A percentile compares a stretch with the other conserved stretches of the same genome.
Evolutionary conservation across 1,140 invertebrate genomes (phyloP).

Genomic region (Apis florea): DNA sequence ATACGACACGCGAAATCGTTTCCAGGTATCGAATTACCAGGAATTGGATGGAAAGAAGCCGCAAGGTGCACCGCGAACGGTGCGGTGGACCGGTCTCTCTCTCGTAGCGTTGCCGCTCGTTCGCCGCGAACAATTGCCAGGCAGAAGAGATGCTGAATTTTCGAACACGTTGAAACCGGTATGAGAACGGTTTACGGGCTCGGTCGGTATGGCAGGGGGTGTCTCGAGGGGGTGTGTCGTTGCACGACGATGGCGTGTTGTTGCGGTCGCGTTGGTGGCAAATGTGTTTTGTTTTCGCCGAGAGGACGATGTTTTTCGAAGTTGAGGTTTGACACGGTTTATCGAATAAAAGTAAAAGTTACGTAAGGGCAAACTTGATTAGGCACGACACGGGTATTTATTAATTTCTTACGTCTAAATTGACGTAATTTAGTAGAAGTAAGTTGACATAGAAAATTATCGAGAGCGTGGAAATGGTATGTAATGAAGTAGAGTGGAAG

Average conservation of each 20-base stretch:
- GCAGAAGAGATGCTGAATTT: neutral
- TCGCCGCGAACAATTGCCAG: too few species aligned
- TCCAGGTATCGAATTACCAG: slow-evolving; percentile 72
- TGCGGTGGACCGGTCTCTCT: slow-evolving; percentile 33
- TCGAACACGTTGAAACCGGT: neutral
- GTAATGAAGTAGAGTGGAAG: too few species aligned
- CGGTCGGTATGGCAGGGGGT: neutral
- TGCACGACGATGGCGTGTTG: neutral
- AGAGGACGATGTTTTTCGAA: neutral
- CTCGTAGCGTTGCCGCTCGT: too few species aligned
- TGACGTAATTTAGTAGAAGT: too few species aligned
- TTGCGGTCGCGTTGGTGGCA: neutral
- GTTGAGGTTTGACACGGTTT: neutral
- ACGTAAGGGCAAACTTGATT: too few species aligned
- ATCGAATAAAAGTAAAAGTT: neutral
- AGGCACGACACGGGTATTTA: too few species aligned
- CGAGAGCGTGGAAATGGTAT: too few species aligned
- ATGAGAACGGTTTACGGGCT: neutral
- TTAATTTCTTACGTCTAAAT: too few species aligned
- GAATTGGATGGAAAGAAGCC: slow-evolving; percentile 61
- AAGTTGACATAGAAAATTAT: neutral
- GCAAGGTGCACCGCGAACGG: slow-evolving; percentile 45
- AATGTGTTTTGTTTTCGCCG: neutral
- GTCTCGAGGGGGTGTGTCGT: neutral
- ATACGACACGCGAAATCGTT: slow-evolving; percentile 77